A percentile compares a stretch with the other conserved stretches of the same genome.
These are phyloP conservation scores for Ptychobarbus kaznakovi DNA, from an alignment of 2,797 vertebrate species.

Conservation along the genomic window DNA sequence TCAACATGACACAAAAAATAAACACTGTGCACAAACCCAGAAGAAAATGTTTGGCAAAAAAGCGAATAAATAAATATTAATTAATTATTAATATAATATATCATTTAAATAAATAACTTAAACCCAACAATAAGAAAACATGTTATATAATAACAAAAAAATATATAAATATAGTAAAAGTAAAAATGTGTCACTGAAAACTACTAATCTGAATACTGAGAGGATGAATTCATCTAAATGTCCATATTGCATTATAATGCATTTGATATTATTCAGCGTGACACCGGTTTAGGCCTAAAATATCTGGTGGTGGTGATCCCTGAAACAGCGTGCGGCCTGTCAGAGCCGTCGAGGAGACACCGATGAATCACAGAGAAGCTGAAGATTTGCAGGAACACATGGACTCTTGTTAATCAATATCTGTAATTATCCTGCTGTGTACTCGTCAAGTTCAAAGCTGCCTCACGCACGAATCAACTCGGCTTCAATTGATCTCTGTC, in stretches of 20 bases:
- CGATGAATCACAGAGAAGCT: neutral
- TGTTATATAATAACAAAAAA: too few relatives aligned
- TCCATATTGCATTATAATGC: neutral
- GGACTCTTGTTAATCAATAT: constrained; percentile 31
- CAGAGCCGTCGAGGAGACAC: constrained; percentile 8
- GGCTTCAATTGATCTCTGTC: neutral
- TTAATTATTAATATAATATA: neutral
- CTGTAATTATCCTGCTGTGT: constrained; percentile 30
- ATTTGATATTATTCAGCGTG: constrained; percentile 10
- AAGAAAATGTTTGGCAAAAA: neutral
- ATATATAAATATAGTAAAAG: neutral
- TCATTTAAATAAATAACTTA: neutral
- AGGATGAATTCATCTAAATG: neutral
- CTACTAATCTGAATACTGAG: neutral
- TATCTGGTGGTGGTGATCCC: neutral
- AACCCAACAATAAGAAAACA: neutral
- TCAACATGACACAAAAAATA: neutral
- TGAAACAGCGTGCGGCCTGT: neutral
- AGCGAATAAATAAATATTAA: neutral
- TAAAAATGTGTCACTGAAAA: neutral
- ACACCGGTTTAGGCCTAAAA: neutral
- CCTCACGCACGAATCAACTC: neutral
- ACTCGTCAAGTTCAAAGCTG: constrained; percentile 22
- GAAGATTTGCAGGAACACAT: neutral
- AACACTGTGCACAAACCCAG: neutral